These are phyloP conservation scores for Actinia equina DNA, from an alignment of 64 coral and sea anemone species.

Conservation along the genomic window DNA sequence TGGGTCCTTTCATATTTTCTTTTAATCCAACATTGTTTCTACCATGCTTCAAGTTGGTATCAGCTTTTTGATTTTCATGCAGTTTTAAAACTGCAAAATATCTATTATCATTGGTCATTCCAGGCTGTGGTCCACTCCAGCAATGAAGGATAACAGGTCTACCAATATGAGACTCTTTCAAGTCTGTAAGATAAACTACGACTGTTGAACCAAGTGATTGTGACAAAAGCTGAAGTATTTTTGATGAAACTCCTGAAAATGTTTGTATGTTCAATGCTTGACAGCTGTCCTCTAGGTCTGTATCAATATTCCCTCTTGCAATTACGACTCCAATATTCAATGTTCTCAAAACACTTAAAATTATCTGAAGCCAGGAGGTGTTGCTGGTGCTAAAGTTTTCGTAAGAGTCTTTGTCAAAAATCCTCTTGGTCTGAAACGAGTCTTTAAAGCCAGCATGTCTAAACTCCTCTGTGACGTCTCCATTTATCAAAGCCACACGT, in stretches of 20 bases:
- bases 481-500: slow-evolving; percentile 31
- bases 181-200: slow-evolving; percentile 37
- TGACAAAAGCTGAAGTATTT: slow-evolving; percentile 31
- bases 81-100: not conserved
- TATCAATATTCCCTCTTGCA: slow-evolving; percentile 30
- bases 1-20: not conserved
- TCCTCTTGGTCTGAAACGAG: slow-evolving; percentile 14
- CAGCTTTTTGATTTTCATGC: not conserved
- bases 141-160: slow-evolving; percentile 29
- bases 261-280: slow-evolving; percentile 23
- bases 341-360: not conserved
- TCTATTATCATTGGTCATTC: not conserved
- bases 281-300: slow-evolving; percentile 28
- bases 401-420: slow-evolving; percentile 25
- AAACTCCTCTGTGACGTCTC: slow-evolving; percentile 42
- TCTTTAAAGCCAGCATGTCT: slow-evolving; percentile 31
- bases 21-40: not conserved
- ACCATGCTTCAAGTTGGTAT: not conserved
- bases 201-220: slow-evolving; percentile 6
- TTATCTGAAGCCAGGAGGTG: slow-evolving; percentile 11
- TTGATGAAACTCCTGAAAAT: slow-evolving; percentile 15
- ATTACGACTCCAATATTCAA: slow-evolving; percentile 35
- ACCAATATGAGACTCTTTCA: slow-evolving; percentile 35
- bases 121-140: not conserved
- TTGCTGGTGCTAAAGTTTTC: not conserved